Evolutionary conservation across 2,888 invertebrate species (phyloP).

Genomic region (Diachrysia chrysitis): DNA sequence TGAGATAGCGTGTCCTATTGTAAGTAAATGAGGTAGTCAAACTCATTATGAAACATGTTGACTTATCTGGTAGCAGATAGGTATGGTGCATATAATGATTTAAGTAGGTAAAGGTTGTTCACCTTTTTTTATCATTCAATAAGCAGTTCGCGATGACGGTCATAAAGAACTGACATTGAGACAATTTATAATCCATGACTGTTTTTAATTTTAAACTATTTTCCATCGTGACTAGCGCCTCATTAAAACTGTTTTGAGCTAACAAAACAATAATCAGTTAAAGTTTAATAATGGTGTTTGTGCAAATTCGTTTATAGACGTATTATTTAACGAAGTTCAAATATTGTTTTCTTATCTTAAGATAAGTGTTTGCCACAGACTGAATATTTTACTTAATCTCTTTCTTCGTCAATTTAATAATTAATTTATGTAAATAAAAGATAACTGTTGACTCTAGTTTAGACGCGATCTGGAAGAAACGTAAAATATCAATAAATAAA

Average conservation of each 20-base stretch:
- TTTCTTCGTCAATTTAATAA: background rate
- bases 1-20: conserved; percentile 10
- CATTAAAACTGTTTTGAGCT: conserved; percentile 8
- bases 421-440: background rate
- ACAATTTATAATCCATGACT: conserved; percentile 11
- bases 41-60: conserved; percentile 34
- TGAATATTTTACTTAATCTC: background rate
- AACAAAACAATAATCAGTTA: background rate
- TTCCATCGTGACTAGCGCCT: conserved; percentile 7
- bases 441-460: background rate
- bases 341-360: background rate
- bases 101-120: conserved; percentile 57
- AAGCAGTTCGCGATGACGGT: conserved; percentile 39
- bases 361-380: background rate
- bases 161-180: conserved; percentile 29
- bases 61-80: conserved; percentile 45
- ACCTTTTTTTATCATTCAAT: conserved; percentile 61
- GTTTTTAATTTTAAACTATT: conserved; percentile 11
- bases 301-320: background rate
- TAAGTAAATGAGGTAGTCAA: conserved; percentile 17
- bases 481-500: background rate
- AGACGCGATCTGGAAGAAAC: background rate
- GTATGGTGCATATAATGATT: conserved; percentile 41
- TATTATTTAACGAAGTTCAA: background rate
- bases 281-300: background rate